Evolutionary conservation across 2,113 vertebrate genomes (phyloP).

Genomic region (Prinia subflava): DNA sequence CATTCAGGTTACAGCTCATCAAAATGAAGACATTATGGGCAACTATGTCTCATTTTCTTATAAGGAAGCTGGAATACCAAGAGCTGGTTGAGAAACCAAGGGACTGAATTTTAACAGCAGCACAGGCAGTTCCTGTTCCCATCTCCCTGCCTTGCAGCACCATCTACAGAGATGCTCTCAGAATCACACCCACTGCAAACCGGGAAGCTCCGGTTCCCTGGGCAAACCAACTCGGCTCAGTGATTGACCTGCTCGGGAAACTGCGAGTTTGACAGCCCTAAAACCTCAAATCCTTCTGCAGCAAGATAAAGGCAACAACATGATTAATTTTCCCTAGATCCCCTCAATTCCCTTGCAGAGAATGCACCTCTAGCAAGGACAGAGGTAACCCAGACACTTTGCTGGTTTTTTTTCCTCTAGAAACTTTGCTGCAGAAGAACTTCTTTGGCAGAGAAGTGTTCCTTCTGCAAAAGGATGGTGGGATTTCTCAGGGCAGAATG

Average conservation of each 20-base stretch:
- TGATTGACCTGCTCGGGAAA: background rate
- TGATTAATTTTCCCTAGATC: background rate
- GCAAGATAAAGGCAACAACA: background rate
- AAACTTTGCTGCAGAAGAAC: background rate
- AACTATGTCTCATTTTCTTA: background rate
- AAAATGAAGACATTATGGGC: background rate
- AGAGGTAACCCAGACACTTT: background rate
- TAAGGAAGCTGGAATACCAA: background rate
- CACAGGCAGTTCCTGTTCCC: accelerated
- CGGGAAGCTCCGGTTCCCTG: background rate
- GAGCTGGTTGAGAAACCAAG: background rate
- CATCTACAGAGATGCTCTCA: slow-evolving; percentile 42
- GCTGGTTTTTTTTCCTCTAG: background rate
- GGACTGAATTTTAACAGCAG: background rate
- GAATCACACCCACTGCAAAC: background rate
- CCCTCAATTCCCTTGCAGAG: background rate
- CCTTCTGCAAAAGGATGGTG: background rate
- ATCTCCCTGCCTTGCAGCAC: slow-evolving; percentile 52
- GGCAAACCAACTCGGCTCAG: background rate
- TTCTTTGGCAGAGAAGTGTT: background rate
- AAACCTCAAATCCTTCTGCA: background rate
- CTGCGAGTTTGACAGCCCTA: background rate
- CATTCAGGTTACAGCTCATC: background rate
- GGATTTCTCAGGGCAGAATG: slow-evolving; percentile 38
- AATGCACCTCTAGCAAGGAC: background rate